Base-by-base conservation (phyloP, 2,797 vertebrate species). In the Poeciliopsis presidionis region DNA sequence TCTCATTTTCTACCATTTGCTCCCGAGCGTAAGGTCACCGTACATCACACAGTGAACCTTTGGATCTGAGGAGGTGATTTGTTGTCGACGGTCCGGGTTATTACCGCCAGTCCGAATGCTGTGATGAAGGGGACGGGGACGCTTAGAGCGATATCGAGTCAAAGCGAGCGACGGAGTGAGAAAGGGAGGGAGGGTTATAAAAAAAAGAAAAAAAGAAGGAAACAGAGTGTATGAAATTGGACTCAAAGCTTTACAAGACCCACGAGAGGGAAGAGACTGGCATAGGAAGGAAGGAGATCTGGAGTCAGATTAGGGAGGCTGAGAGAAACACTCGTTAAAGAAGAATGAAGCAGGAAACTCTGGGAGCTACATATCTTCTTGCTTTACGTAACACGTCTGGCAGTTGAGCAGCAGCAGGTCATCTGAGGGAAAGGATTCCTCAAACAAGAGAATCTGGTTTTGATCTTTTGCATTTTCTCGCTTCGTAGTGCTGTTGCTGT, bases 181-280 rank as follows among this genome's bases (percentile, higher is more conserved):
- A 63, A 47, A 78, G 30, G 55, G 41, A 28, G 30, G 72, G 41
- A 79, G 75, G 73, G 78, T 79, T 84, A 86, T 89, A 1, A 8
- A 41, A 41, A 41, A 41, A 7, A 41, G 6, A 88, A 87, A 87
- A 70, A 45, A 33, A 16, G 12, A 59, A 90, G 81, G 87, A 90
- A 88, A 92, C 81, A 75, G 84, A 89, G 87, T 84, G 88, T 77
- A 91, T 89, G 81, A 86, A 90, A 90, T 90, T 90, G 87, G 83
- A 85, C 84, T 86, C 84, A 88, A 87, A 87, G 81, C 83, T 89
- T 89, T 89, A 90, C 82, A 89, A 80, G 82, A 74, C 81, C 80
- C 79, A 46, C 4, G 78, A 90, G 83, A 87, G 71, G 80, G 76
- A 69, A 77, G 70, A 82, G 45, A 81, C 73, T 33, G 41, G 8